Conservation (phyloP, 2,888 invertebrate species). For the Pseudococcus viburni region DNA sequence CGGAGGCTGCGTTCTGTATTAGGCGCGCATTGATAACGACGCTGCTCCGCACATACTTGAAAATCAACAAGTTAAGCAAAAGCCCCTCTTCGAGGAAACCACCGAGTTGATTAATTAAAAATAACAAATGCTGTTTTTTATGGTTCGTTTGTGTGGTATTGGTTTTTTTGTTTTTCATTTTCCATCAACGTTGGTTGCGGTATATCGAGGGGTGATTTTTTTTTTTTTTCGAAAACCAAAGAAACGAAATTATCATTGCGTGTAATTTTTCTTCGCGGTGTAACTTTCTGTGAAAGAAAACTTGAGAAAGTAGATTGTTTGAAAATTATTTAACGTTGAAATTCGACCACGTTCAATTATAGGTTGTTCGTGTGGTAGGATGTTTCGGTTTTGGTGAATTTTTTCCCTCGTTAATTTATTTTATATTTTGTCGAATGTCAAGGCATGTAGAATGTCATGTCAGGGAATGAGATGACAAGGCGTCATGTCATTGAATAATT, state of each 20-base stretch:
- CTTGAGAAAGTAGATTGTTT: neutral
- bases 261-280: neutral
- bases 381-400: too few species aligned
- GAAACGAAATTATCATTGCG: neutral
- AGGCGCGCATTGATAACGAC: constrained; percentile 56
- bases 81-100: constrained; percentile 31
- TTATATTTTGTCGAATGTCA: too few species aligned
- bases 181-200: neutral
- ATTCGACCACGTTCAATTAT: constrained; percentile 1
- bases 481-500: neutral
- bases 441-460: too few species aligned
- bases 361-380: neutral
- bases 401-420: too few species aligned
- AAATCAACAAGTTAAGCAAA: constrained; percentile 55
- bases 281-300: neutral
- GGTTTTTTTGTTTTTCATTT: constrained; percentile 1
- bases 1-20: constrained; percentile 60
- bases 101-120: constrained; percentile 41
- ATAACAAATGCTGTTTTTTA: constrained; percentile 22
- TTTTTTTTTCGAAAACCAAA: neutral
- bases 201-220: neutral
- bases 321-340: constrained; percentile 4
- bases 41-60: constrained; percentile 56
- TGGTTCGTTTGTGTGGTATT: neutral
- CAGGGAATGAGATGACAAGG: too few species aligned